Conservation (phyloP, 2,113 vertebrate genomes). For the Silurus meridionalis region DNA sequence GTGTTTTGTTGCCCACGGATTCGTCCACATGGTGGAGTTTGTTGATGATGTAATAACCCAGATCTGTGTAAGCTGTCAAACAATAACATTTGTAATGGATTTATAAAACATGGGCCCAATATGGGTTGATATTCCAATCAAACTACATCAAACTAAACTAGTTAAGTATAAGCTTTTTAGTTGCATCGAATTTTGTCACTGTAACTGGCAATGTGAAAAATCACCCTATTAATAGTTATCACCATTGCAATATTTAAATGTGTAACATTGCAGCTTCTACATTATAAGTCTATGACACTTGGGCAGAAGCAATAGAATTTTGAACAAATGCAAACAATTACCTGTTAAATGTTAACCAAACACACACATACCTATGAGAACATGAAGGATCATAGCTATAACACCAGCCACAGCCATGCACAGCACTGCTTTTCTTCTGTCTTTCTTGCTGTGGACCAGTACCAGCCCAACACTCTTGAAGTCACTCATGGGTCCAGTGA, state of each 20-base stretch:
- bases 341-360: not conserved
- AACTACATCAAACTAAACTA: not conserved
- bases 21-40: constrained; percentile 98
- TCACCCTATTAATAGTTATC: not conserved
- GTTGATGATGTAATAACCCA: constrained; percentile 97
- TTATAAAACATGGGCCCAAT: too few species aligned
- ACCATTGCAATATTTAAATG: not conserved
- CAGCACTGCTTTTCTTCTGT: constrained; percentile 91
- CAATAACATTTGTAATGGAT: constrained; percentile 21
- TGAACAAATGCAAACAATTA: not conserved
- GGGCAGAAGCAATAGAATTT: not conserved
- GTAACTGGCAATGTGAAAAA: not conserved
- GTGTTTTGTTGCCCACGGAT: constrained; percentile 91
- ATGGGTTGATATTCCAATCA: not conserved
- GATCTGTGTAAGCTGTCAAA: constrained; percentile 79
- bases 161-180: not conserved
- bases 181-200: not conserved
- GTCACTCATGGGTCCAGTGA: constrained; percentile 98
- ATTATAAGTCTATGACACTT: not conserved
- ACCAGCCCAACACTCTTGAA: constrained; percentile 99
- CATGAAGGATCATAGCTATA: constrained; percentile 90
- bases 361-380: constrained; percentile 86
- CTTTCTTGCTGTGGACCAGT: constrained; percentile 93
- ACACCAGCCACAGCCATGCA: constrained; percentile 92
- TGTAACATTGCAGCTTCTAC: not conserved